Evolutionary conservation across 2,888 invertebrate species (phyloP), one percentile per base, ranked within the genome.

Genomic region (Aporophyla lueneburgensis): DNA sequence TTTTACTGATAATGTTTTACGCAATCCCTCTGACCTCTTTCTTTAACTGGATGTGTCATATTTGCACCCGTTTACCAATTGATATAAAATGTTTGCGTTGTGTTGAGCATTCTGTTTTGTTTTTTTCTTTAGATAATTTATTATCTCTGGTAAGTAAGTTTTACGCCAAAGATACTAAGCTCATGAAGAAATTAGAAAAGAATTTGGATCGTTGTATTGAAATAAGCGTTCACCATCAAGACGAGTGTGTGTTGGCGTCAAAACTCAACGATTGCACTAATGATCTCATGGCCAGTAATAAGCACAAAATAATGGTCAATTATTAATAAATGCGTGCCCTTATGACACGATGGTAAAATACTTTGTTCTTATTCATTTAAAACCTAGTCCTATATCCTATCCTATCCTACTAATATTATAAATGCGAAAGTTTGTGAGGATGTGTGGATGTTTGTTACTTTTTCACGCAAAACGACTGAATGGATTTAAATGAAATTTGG

Each of bases 141-240:
- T 81, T 96, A 56, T 46, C 86, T 7, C 82, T 96, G 40, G 93
- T 96, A 9, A 92, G 91, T 71, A 96, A 96, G 83, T 96, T 96
- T 83, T 96, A 94, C 83, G 92, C 93, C 0, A 96, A 96, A 81
- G 95, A 96, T 58, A 93, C 93, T 0, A 93, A 92, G 70, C 76
- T 96, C 24, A 93, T 96, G 92, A 96, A 96, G 86, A 96, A 96
- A 76, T 78, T 96, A 46, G 94, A 95, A 19, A 95, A 93, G 74
- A 94, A 95, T 69, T 67, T 96, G 53, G 96, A 96, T 81, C 93
- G 93, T 2, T 96, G 96, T 75, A 92, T 96, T 12, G 94, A 94
- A 77, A 86, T 87, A 68, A 95, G 95, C 74, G 90, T 89, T 0
- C 90, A 84, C 7, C 87, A 86, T 58, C 88, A 88, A 49, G 93